phyloP scores from a whole-genome alignment of 2,888 invertebrate species.

The Lasioglossum morio region DNA sequence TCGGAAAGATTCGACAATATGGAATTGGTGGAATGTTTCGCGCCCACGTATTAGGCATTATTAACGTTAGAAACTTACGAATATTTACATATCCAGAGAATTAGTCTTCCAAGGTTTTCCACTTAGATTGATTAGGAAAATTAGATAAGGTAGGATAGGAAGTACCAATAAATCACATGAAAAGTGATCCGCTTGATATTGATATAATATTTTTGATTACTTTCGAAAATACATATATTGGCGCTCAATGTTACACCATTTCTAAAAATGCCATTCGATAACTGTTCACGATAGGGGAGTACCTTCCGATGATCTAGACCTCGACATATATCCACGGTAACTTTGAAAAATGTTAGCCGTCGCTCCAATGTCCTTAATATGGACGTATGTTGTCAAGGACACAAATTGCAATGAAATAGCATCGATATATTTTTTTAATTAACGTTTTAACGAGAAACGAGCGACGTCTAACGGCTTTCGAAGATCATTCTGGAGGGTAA shows the following conservation, averaged over 20 bases:
- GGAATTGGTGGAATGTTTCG: neutral
- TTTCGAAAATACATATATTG: neutral
- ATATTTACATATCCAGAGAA: neutral
- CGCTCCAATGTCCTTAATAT: neutral
- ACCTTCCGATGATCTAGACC: too few species aligned
- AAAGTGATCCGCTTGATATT: neutral
- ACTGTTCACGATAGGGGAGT: neutral
- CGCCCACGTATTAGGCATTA: neutral
- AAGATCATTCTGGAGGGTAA: neutral
- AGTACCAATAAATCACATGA: too few species aligned
- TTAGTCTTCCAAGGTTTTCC: neutral
- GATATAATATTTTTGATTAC: neutral
- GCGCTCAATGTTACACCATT: neutral
- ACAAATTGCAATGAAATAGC: too few species aligned
- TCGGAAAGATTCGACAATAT: neutral
- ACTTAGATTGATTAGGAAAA: neutral
- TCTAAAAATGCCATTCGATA: neutral
- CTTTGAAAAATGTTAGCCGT: neutral
- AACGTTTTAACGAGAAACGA: too few species aligned
- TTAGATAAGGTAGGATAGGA: neutral
- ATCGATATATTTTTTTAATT: too few species aligned
- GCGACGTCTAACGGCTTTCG: too few species aligned
- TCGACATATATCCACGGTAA: too few species aligned
- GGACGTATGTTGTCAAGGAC: too few species aligned
- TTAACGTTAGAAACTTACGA: neutral